phyloP scores from a whole-genome alignment of 2,888 invertebrate species.

The Agonopterix arenella region DNA sequence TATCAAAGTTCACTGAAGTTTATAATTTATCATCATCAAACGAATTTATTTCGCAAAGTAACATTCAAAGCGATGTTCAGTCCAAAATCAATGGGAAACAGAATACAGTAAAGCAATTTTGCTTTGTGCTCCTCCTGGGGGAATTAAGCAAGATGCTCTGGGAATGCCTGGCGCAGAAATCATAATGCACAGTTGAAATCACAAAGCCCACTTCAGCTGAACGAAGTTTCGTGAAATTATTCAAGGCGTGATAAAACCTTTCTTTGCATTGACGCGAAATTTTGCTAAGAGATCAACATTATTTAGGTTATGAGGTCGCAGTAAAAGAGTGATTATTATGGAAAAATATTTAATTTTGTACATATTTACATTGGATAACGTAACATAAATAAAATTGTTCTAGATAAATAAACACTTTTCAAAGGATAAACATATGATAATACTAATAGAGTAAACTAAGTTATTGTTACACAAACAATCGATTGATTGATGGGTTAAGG shows the following conservation, averaged over 20 bases:
- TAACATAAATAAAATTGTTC: constrained; percentile 5
- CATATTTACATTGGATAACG: constrained; percentile 48
- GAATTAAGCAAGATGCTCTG: constrained; percentile 27
- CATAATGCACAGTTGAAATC: constrained; percentile 34
- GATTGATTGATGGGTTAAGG: not conserved
- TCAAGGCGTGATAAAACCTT: constrained; percentile 21
- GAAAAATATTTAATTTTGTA: constrained; percentile 68
- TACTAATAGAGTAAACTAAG: too few relatives aligned
- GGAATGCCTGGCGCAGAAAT: constrained; percentile 22
- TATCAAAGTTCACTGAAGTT: too few relatives aligned
- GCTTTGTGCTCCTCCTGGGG: constrained; percentile 15
- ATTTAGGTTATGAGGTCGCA: constrained; percentile 9
- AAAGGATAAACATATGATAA: too few relatives aligned
- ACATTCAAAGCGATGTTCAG: too few relatives aligned
- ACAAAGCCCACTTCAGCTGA: constrained; percentile 31
- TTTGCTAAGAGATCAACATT: constrained; percentile 4
- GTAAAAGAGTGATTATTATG: constrained; percentile 27
- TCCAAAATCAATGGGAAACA: too few relatives aligned
- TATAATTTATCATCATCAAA: too few relatives aligned
- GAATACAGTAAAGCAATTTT: too few relatives aligned
- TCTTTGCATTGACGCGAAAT: not conserved
- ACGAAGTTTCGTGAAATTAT: constrained; percentile 24
- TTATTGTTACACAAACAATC: too few relatives aligned
- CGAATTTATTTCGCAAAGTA: too few relatives aligned
- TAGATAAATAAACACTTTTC: too few relatives aligned